phyloP scores from a whole-genome alignment of 2,797 vertebrate species.

The Huso huso region DNA sequence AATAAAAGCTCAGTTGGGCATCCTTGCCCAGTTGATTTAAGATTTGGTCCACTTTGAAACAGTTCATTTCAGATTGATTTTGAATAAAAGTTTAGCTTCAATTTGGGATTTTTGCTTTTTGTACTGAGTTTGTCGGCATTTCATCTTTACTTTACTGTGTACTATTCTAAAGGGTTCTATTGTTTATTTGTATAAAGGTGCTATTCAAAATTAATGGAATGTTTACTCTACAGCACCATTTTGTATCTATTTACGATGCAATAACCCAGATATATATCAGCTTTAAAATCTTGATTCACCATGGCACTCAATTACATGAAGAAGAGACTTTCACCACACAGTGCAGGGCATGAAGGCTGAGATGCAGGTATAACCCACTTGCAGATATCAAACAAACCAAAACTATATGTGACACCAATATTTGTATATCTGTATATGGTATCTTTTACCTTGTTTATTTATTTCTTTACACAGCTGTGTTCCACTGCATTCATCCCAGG shows the following conservation, averaged over 20 bases:
- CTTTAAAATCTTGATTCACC: conserved; percentile 25
- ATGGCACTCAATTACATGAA: conserved; percentile 21
- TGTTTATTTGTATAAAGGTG: background rate
- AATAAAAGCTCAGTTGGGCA: too few species aligned
- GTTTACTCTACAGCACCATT: conserved; percentile 22
- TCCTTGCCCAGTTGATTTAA: too few species aligned
- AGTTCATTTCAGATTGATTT: too few species aligned
- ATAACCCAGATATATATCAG: conserved; percentile 16
- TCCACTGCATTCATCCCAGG: too few species aligned
- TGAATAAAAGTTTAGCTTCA: too few species aligned
- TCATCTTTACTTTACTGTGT: too few species aligned
- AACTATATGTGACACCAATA: background rate
- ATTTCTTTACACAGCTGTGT: background rate
- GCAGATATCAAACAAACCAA: background rate
- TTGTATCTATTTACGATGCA: conserved; percentile 17
- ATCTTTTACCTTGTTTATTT: background rate
- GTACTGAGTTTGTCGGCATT: too few species aligned
- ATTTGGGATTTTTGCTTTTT: too few species aligned
- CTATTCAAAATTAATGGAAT: conserved; percentile 17
- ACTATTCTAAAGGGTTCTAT: too few species aligned
- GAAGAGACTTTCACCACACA: background rate
- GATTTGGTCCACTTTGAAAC: too few species aligned
- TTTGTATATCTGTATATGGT: background rate
- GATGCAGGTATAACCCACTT: background rate
- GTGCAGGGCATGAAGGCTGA: background rate